phyloP scores from a whole-genome alignment of 2,797 vertebrate genomes.

The Acomys russatus region DNA sequence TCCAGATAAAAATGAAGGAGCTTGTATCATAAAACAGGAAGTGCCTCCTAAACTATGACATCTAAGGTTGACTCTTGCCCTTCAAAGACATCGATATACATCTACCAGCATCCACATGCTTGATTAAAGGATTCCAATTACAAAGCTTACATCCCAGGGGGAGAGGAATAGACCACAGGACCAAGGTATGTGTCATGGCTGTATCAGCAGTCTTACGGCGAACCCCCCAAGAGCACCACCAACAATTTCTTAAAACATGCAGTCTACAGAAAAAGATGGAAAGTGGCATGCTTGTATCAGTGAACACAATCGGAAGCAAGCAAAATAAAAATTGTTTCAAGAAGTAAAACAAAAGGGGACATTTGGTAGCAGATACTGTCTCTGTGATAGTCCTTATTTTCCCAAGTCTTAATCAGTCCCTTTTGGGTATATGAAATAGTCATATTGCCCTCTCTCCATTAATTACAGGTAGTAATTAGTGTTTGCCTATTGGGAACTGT shows the following conservation, averaged over 20 bases:
- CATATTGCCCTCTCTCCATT: not conserved
- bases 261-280: not conserved
- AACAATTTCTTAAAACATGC: not conserved
- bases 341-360: not conserved
- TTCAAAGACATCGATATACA: not conserved
- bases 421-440: not conserved
- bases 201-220: not conserved
- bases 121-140: not conserved
- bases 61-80: not conserved
- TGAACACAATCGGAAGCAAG: constrained; percentile 10
- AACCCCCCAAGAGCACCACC: not conserved
- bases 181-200: not conserved
- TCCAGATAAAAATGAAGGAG: no score
- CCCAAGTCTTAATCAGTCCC: not conserved
- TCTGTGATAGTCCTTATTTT: not conserved
- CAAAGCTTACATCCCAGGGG: not conserved
- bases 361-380: not conserved
- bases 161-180: not conserved
- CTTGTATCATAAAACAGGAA: not conserved
- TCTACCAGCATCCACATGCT: not conserved
- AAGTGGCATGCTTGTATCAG: not conserved
- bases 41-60: not conserved
- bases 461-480: not conserved
- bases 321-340: constrained; percentile 43
- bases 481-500: not conserved